Base-by-base conservation (phyloP, 2,888 invertebrate genomes). In the Scotopteryx bipunctaria region DNA sequence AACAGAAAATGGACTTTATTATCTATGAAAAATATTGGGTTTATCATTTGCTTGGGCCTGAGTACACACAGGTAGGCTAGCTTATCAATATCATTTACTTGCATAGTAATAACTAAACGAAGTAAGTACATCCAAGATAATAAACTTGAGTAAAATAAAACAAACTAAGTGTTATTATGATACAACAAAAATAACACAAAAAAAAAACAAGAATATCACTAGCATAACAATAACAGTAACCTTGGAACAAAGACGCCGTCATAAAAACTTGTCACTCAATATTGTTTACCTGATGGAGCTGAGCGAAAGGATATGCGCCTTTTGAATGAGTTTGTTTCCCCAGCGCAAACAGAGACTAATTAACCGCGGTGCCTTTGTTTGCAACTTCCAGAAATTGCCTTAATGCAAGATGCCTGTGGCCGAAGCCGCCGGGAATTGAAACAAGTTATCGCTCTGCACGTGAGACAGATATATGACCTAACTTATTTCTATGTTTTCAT, bases 331-430 rank as follows among this genome's bases (percentile, higher is more conserved):
- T 74, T 75, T 82, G 79, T 84, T 82, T 78, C 71, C 71, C 71
- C 61, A 68, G 64, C 46, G 73, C 78, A 85, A 84, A 84, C 79
- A 84, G 74, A 72, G 69, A 73, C 78, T 81, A 81, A 83, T 83
- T 81, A 83, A 78, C 73, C 66, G 78, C 79, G 80, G 78, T 77
- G 68, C 74, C 77, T 84, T 83, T 85, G 80, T 81, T 78, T 71
- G 73, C 67, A 71, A 75, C 76, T 83, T 79, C 78, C 78, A 81
- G 79, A 78, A 81, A 82, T 75, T 72, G 71, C 71, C 76, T 72
- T 69, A 36, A 23, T 70, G 67, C 66, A 64, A 67, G 66, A 63
- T 69, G 65, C 73, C 67, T 73, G 70, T 67, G 60, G 65, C 66
- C 50, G 52, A 54, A 63, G 29, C 46, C 37, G 29, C 31, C 19